Conservation (phyloP, 1,140 invertebrate species). For the Macrosteles quadrilineatus region DNA sequence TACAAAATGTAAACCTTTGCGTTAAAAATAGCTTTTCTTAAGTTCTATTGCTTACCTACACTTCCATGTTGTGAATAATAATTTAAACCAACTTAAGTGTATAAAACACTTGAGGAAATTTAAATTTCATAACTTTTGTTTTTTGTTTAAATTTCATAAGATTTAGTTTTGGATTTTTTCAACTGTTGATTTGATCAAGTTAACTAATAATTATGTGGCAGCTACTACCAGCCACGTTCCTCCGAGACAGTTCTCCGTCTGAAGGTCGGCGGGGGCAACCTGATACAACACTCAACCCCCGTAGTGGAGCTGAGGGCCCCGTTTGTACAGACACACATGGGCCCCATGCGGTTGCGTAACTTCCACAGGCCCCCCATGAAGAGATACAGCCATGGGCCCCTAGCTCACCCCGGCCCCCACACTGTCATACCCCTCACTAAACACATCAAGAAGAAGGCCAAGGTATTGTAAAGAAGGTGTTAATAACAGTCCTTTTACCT, state of each 20-base stretch:
- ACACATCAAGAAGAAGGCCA: constrained; percentile 90
- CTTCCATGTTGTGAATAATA: too few relatives aligned
- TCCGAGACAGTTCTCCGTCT: constrained; percentile 74
- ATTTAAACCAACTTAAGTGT: too few relatives aligned
- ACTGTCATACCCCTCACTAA: constrained; percentile 80
- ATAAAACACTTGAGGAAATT: too few relatives aligned
- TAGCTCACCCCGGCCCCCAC: constrained; percentile 72
- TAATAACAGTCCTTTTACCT: too few relatives aligned
- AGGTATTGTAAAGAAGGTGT: constrained; percentile 60
- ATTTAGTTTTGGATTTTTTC: too few relatives aligned
- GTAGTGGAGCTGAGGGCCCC: constrained; percentile 91
- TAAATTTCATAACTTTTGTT: too few relatives aligned
- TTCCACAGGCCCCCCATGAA: constrained; percentile 94
- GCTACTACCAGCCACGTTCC: constrained; percentile 90
- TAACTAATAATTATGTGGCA: constrained; percentile 43
- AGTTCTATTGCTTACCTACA: too few relatives aligned
- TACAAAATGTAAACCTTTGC: too few relatives aligned
- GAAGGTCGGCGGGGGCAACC: constrained; percentile 78
- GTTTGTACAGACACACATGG: constrained; percentile 94
- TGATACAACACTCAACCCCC: constrained; percentile 96
- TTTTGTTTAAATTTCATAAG: too few relatives aligned
- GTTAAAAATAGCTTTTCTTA: too few relatives aligned
- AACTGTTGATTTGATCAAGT: too few relatives aligned
- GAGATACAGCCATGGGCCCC: constrained; percentile 79
- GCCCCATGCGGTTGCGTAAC: constrained; percentile 77